These are phyloP conservation scores for Notospermus geniculatus DNA, from an alignment of 1,140 invertebrate genomes.

Conservation along the genomic window DNA sequence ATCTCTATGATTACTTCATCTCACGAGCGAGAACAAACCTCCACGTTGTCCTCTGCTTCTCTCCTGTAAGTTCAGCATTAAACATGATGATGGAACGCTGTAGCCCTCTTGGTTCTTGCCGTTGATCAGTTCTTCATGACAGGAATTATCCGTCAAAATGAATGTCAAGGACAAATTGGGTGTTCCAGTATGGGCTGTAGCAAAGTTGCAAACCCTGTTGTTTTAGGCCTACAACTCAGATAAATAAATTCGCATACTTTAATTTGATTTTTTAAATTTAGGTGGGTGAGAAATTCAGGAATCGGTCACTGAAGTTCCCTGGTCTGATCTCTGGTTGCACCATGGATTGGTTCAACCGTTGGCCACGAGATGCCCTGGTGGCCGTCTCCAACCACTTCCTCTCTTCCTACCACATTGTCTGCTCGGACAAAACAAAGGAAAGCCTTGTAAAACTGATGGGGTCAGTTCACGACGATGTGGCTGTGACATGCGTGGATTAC, in stretches of 20 bases:
- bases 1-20: slow-evolving; percentile 92
- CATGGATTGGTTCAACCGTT: slow-evolving; percentile 96
- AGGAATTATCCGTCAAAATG: too few species aligned
- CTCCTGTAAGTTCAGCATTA: slow-evolving; percentile 76
- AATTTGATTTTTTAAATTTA: slow-evolving; percentile 18
- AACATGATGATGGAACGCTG: too few species aligned
- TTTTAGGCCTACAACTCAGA: background rate
- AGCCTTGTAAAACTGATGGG: slow-evolving; percentile 85
- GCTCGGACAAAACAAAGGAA: slow-evolving; percentile 74
- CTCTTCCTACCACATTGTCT: slow-evolving; percentile 81
- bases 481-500: slow-evolving; percentile 84
- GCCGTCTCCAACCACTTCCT: slow-evolving; percentile 90
- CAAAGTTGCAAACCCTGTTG: background rate
- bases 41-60: slow-evolving; percentile 94
- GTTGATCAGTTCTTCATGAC: too few species aligned
- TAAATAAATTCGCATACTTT: too few species aligned
- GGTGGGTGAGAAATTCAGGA: slow-evolving; percentile 59
- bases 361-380: slow-evolving; percentile 92
- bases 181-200: too few species aligned
- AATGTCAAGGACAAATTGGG: too few species aligned
- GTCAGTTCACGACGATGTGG: slow-evolving; percentile 69
- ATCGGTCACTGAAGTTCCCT: slow-evolving; percentile 87
- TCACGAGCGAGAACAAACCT: slow-evolving; percentile 88
- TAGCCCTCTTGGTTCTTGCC: too few species aligned
- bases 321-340: slow-evolving; percentile 94